phyloP scores from a whole-genome alignment of 2,888 invertebrate genomes.

The Syrphus vitripennis region DNA sequence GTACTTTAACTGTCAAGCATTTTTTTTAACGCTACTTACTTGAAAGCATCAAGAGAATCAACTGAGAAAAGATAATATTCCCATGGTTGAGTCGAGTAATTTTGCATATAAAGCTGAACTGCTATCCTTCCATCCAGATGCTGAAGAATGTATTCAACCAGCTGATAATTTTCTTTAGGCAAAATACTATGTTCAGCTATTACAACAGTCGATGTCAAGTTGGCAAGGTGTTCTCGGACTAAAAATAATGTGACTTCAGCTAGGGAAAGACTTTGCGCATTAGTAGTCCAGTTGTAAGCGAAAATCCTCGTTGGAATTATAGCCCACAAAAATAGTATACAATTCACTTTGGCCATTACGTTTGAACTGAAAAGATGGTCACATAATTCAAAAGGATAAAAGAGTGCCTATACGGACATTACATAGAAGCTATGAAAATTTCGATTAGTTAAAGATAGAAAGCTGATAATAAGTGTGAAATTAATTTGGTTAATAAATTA shows the following conservation, averaged over 20 bases:
- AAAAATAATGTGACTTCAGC: background rate
- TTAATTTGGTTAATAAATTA: background rate
- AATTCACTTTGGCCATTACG: background rate
- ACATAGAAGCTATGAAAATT: background rate
- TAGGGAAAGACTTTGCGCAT: background rate
- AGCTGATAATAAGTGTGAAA: background rate
- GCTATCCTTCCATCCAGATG: constrained; percentile 65
- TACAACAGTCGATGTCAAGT: constrained; percentile 5
- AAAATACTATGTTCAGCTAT: background rate
- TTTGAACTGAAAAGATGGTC: background rate
- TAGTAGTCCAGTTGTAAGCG: background rate
- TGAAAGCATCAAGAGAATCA: constrained; percentile 72
- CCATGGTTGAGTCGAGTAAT: constrained; percentile 61
- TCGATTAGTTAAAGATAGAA: background rate
- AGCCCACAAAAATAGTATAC: background rate
- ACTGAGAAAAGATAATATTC: constrained; percentile 75
- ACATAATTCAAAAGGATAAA: background rate
- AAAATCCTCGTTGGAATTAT: background rate
- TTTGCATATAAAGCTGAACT: constrained; percentile 72
- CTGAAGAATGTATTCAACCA: constrained; percentile 66
- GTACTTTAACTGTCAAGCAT: background rate
- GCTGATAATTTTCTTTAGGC: background rate
- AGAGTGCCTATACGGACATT: too few relatives aligned
- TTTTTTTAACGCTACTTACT: background rate
- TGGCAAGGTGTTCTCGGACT: background rate